Conservation (phyloP, 2,113 vertebrate species). For the Daubentonia madagascariensis region DNA sequence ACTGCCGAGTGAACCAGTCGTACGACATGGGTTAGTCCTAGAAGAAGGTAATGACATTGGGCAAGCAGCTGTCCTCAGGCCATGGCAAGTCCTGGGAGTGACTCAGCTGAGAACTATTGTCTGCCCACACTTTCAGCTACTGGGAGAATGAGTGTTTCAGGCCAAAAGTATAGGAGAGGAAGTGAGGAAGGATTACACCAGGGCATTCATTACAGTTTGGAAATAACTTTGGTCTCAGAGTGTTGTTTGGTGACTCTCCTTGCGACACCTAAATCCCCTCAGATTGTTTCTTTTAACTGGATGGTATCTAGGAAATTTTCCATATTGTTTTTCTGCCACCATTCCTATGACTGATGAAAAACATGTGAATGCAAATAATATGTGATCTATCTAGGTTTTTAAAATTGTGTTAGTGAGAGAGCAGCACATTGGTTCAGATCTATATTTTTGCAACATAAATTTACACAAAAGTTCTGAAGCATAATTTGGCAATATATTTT, state of each 20-base stretch:
- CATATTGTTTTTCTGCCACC: not conserved
- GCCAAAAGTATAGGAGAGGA: not conserved
- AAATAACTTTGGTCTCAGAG: not conserved
- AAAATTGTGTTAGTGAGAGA: not conserved
- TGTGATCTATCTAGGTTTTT: not conserved
- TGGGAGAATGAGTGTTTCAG: not conserved
- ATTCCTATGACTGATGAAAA: not conserved
- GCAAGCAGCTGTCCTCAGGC: not conserved
- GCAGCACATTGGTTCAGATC: not conserved
- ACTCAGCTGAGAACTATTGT: not conserved
- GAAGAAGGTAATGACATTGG: not conserved
- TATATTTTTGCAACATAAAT: not conserved
- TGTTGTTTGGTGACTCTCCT: not conserved
- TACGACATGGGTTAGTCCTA: too few relatives aligned
- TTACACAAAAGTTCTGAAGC: not conserved
- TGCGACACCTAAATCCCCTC: not conserved
- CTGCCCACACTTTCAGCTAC: not conserved
- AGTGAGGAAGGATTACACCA: not conserved
- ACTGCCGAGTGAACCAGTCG: not conserved
- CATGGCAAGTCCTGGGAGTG: not conserved
- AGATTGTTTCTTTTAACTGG: not conserved
- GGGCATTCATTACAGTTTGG: not conserved
- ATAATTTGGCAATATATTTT: not conserved
- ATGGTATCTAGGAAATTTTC: not conserved
- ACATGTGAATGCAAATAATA: not conserved